phyloP scores from a whole-genome alignment of 1,140 invertebrate genomes.

The Calosoma granatense region DNA sequence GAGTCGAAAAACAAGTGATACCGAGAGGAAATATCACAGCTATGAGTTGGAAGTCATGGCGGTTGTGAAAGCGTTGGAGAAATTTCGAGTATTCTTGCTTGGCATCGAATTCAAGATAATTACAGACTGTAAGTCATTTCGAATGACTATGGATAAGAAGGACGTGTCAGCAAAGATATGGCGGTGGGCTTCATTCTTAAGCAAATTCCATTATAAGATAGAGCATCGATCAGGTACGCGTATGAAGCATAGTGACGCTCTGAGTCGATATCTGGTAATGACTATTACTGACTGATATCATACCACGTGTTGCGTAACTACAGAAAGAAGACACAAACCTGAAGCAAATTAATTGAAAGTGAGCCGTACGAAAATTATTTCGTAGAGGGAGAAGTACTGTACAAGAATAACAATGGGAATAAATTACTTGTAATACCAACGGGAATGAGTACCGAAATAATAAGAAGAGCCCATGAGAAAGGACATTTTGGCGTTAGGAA shows the following conservation, averaged over 20 bases:
- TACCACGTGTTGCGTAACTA: too few relatives aligned
- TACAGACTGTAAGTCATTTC: slow-evolving; percentile 28
- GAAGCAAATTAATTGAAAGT: too few relatives aligned
- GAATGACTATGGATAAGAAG: slow-evolving; percentile 21
- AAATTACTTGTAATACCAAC: too few relatives aligned
- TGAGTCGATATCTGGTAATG: slow-evolving; percentile 20
- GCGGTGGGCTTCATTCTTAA: slow-evolving; percentile 24
- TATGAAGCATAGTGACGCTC: slow-evolving; percentile 27
- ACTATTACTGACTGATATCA: too few relatives aligned
- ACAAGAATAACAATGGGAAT: neutral
- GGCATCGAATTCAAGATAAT: slow-evolving; percentile 25
- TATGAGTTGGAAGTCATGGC: slow-evolving; percentile 30
- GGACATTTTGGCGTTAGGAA: neutral
- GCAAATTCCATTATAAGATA: slow-evolving; percentile 23
- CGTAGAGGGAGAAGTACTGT: neutral
- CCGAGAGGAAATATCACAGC: slow-evolving; percentile 25
- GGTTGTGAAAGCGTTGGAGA: slow-evolving; percentile 20
- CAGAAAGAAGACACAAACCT: too few relatives aligned
- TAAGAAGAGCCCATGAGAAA: neutral
- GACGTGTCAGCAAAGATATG: slow-evolving; percentile 22
- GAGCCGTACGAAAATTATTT: too few relatives aligned
- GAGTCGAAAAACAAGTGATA: slow-evolving; percentile 11
- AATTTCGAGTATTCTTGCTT: slow-evolving; percentile 26
- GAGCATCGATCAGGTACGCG: slow-evolving; percentile 24
- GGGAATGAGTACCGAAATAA: too few relatives aligned